Conservation (phyloP, 1,140 invertebrate species). For the Caenorhabditis briggsae region DNA sequence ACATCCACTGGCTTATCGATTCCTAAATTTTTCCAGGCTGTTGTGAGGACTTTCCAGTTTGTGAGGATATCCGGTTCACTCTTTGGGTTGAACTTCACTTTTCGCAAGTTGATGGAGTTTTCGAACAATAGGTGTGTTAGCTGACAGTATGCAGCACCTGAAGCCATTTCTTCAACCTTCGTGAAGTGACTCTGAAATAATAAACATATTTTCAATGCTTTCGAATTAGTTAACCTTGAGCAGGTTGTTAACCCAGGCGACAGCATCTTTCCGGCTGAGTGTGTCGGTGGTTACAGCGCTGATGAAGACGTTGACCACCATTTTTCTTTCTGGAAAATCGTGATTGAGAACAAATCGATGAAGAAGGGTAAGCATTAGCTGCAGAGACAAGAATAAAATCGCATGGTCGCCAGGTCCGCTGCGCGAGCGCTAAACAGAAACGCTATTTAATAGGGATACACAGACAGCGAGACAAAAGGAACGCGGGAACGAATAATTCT, state of each 20-base stretch:
- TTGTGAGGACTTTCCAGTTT: conserved; percentile 97
- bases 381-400: background rate
- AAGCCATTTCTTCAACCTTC: conserved; percentile 97
- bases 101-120: conserved; percentile 86
- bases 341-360: conserved; percentile 3
- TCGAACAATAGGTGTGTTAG: conserved; percentile 99
- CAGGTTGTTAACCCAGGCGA: conserved; percentile 96
- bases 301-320: conserved; percentile 88
- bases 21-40: conserved; percentile 92
- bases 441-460: background rate
- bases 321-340: background rate
- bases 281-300: conserved; percentile 97
- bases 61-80: conserved; percentile 98
- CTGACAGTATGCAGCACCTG: conserved; percentile 81
- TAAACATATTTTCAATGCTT: conserved; percentile 70
- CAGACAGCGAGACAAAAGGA: conserved; percentile 20
- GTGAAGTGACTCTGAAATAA: conserved; percentile 85
- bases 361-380: background rate
- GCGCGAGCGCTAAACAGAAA: conserved; percentile 37
- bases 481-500: background rate
- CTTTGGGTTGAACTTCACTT: conserved; percentile 93
- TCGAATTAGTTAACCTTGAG: conserved; percentile 48
- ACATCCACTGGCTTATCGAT: conserved; percentile 98
- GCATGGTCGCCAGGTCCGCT: conserved; percentile 47
- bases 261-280: conserved; percentile 95